Percentiles rank a stretch among this genome's conserved stretches.
Conservation (phyloP, 2,888 invertebrate genomes). For the Watsonalla binaria region DNA sequence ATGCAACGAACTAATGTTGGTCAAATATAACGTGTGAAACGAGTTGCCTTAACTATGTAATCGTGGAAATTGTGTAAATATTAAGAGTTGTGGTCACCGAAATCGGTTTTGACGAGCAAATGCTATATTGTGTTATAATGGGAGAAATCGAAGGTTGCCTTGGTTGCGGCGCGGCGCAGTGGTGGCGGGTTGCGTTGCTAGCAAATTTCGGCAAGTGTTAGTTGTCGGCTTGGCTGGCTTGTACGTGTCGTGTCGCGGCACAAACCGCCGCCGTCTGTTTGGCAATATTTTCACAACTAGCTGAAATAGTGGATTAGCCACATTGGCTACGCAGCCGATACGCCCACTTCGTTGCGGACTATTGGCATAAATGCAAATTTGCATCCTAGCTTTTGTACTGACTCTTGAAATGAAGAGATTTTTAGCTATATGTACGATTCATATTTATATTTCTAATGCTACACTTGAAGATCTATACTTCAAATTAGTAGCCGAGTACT, state of each 20-base stretch:
- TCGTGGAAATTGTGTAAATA: slow-evolving; percentile 32
- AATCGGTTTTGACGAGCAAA: slow-evolving; percentile 55
- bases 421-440: too few relatives aligned
- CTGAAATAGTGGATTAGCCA: slow-evolving; percentile 59
- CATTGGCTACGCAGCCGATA: slow-evolving; percentile 41
- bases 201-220: slow-evolving; percentile 40
- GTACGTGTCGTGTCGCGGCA: slow-evolving; percentile 40
- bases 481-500: too few relatives aligned
- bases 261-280: slow-evolving; percentile 33
- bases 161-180: slow-evolving; percentile 33
- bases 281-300: slow-evolving; percentile 61
- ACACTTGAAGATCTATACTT: too few relatives aligned
- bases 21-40: slow-evolving; percentile 32
- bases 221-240: slow-evolving; percentile 22
- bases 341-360: slow-evolving; percentile 27
- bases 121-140: slow-evolving; percentile 51
- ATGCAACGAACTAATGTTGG: slow-evolving; percentile 28
- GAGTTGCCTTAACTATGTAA: slow-evolving; percentile 18
- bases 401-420: slow-evolving; percentile 29
- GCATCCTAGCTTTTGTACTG: slow-evolving; percentile 20
- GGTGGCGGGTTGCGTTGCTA: slow-evolving; percentile 29
- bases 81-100: slow-evolving; percentile 33
- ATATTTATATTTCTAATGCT: too few relatives aligned
- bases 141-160: slow-evolving; percentile 62
- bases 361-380: slow-evolving; percentile 18